Base-by-base conservation (phyloP, 1,140 invertebrate species). In the Listronotus oregonensis region DNA sequence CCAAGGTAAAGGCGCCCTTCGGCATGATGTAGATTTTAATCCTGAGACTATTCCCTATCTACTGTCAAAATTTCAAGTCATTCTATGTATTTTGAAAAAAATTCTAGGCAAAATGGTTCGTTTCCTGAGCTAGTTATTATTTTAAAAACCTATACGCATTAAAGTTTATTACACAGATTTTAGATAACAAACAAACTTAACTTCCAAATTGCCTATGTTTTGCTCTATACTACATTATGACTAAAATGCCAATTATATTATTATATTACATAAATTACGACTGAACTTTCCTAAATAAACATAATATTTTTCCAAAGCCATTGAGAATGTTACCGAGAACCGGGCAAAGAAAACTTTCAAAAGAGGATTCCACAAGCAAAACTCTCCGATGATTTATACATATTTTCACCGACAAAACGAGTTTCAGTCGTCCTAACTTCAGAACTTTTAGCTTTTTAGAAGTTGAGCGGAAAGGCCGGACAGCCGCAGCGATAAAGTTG, bases 331-430 rank as follows among this genome's bases (percentile, higher is more conserved):
- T 8, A 21, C 14, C 14, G 43, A 46, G 43, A 46, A 21, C 14
- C 14, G 9, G 14, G 43, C 4, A 46, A 46, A 46, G 14, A 15
- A 21, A 15, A 46, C 8, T 17, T 17, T 17, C 3, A 39, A 63
- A 63, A 63, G 49, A 52, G 50, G 51, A 54, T 63, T 50, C 40
- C 59, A 32, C 59, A 61, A 52, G 37, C 49, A 21, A 63, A 63
- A 63, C 60, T 54, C 10, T 46, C 27, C 37, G 42, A 63, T 63
- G 60, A 63, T 63, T 63, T 54, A 63, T 63, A 63, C 60, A 63
- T 63, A 63, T 63, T 54, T 63, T 63, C 40, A 14, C 18, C 46
- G 60, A 40, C 43, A 54, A 63, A 63, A 54, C 60, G 49, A 63
- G 51, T 63, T 50, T 12, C 46, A 46, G 46, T 51, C 58, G 58